Percentiles rank a stretch among this genome's conserved stretches.
phyloP scores from a whole-genome alignment of 2,888 invertebrate species.

The Amphiduros pacificus region DNA sequence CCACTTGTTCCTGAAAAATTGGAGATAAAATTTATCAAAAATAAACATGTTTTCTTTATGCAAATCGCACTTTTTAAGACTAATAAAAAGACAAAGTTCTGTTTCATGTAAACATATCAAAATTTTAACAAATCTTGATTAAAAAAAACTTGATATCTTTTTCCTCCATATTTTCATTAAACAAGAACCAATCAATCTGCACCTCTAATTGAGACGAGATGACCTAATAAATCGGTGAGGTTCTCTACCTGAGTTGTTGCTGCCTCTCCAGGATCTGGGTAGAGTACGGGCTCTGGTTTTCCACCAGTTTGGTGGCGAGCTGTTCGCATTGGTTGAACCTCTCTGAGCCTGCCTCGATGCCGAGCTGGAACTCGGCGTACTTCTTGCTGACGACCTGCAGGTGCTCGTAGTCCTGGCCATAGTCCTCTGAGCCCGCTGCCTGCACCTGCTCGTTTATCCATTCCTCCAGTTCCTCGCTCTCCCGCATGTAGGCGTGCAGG shows the following conservation, averaged over 20 bases:
- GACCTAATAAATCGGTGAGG: too few relatives aligned
- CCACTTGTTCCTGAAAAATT: slow-evolving; percentile 67
- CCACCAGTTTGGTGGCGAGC: slow-evolving; percentile 65
- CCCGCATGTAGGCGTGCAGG: slow-evolving; percentile 62
- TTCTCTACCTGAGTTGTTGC: slow-evolving; percentile 86
- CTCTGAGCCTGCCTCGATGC: slow-evolving; percentile 81
- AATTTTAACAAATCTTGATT: too few relatives aligned
- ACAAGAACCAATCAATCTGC: too few relatives aligned
- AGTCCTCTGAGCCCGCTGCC: slow-evolving; percentile 90
- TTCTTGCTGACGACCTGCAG: slow-evolving; percentile 74
- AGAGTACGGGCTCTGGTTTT: slow-evolving; percentile 81
- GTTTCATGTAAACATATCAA: too few relatives aligned
- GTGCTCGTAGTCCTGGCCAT: slow-evolving; percentile 97
- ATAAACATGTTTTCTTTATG: neutral
- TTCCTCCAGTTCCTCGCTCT: slow-evolving; percentile 82
- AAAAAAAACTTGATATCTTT: too few relatives aligned
- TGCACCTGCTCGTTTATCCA: slow-evolving; percentile 94
- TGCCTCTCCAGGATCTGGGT: slow-evolving; percentile 81
- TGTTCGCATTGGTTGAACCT: slow-evolving; percentile 70
- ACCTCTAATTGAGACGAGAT: too few relatives aligned
- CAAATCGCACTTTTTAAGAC: too few relatives aligned
- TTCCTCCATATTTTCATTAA: too few relatives aligned
- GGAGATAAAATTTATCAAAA: too few relatives aligned
- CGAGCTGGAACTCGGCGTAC: slow-evolving; percentile 86
- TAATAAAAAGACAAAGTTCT: too few relatives aligned